Percentiles rank a stretch among this genome's conserved stretches.
phyloP scores from a whole-genome alignment of 2,888 invertebrate genomes.

The Scotopteryx bipunctaria region DNA sequence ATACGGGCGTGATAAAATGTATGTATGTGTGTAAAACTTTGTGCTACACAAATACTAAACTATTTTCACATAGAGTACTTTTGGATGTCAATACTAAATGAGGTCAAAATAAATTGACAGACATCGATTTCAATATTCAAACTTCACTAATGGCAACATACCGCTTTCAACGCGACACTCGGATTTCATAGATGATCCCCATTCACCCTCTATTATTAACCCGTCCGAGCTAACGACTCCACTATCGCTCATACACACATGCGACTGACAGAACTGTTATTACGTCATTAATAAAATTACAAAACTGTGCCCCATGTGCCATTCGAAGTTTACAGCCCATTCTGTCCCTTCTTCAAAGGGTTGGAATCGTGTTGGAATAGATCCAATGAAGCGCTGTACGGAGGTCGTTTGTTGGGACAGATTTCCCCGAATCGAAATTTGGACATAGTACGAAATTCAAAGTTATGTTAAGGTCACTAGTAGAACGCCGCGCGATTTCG shows the following conservation, averaged over 20 bases:
- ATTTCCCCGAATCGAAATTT: not conserved
- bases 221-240: conserved; percentile 77
- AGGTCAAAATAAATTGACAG: not conserved
- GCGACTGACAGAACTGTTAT: conserved; percentile 82
- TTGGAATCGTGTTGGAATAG: conserved; percentile 56
- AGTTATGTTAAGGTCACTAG: no score
- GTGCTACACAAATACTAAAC: no score
- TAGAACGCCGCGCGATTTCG: no score
- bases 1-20: no score
- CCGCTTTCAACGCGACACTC: conserved; percentile 49
- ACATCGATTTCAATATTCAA: conserved; percentile 19
- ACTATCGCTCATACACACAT: conserved; percentile 83
- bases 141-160: conserved; percentile 26
- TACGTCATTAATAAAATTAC: conserved; percentile 84
- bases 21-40: no score
- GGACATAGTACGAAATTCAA: not conserved
- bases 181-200: conserved; percentile 71
- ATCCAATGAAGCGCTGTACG: conserved; percentile 18
- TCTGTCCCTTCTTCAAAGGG: conserved; percentile 59
- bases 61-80: no score
- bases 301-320: conserved; percentile 79
- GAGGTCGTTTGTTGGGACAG: conserved; percentile 4
- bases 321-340: conserved; percentile 68
- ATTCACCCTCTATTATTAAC: conserved; percentile 76
- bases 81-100: not conserved